Base-by-base conservation (phyloP, 2,113 vertebrate species). In the Trematocara macrostoma region DNA sequence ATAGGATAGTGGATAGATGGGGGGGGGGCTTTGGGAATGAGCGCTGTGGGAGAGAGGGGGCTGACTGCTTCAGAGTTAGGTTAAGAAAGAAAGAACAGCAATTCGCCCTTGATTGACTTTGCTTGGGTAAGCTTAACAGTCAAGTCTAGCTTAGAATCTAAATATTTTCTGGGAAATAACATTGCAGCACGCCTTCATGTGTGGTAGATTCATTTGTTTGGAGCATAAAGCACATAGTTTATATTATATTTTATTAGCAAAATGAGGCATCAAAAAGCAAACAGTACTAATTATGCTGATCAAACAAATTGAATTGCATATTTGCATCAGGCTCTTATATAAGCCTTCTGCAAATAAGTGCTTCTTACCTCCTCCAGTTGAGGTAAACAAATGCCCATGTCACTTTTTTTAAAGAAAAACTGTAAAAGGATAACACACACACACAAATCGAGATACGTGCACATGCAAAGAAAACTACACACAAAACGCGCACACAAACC, bases 31-130 rank as follows among this genome's bases (percentile, higher is more conserved):
- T 15, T 69, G 14, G 5, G 59, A 3, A 2, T 7, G n/a, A 38
- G 23, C 4, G 18, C 31, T 18, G 69, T 51, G 79, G 18, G 56
- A 47, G 69, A 67, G 35, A 8, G 38, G 51, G 78, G 34, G 53
- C 53, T 74, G 74, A 45, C 31, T 45, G 34, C 34, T 55, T 81
- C 29, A 7, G 23, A 83, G 64, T 15, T 23, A 16, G 69, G 35
- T 10, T 26, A 15, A 51, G 34, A 31, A 55, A 83, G 79, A 94
- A 91, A 83, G 79, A 94, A 91, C 38, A 92, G 76, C 80, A 82
- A 29, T 79, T 47, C 86, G 88, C 94, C 93, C 93, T 96, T 95
- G 91, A 88, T 59, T 90, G 85, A 92, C 83, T 87, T 90, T 89
- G 79, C 53, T 79, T 35, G 15, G 79, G 38, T 69, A 51, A 52